Percentiles rank a stretch among this genome's conserved stretches.
These are phyloP conservation scores for Garrulus glandarius DNA, from an alignment of 2,797 vertebrate species.

Conservation along the genomic window DNA sequence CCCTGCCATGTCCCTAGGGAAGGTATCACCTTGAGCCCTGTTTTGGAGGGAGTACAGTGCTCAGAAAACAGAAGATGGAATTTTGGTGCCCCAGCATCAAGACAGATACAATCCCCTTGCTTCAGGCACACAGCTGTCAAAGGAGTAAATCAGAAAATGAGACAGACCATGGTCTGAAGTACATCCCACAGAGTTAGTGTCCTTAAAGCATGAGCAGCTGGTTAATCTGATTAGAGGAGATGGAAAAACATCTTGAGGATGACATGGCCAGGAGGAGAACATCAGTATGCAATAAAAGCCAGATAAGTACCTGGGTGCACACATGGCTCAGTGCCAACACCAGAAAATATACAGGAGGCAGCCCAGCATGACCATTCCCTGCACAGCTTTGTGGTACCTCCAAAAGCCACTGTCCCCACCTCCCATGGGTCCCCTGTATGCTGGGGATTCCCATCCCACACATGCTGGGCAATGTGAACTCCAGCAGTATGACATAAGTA, in stretches of 20 bases:
- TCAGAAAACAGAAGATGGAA: not conserved
- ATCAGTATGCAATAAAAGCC: not conserved
- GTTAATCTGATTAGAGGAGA: constrained; percentile 37
- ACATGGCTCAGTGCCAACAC: fast-evolving
- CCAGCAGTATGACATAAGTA: not conserved
- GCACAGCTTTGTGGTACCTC: not conserved
- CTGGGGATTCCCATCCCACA: not conserved
- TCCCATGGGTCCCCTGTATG: fast-evolving
- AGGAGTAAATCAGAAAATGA: not conserved
- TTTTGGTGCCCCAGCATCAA: not conserved
- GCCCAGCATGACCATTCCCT: not conserved
- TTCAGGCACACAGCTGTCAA: not conserved
- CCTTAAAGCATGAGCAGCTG: constrained; percentile 8
- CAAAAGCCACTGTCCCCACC: not conserved
- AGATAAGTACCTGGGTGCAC: not conserved
- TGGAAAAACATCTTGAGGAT: constrained; percentile 28
- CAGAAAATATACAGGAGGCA: not conserved
- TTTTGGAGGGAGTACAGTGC: not conserved
- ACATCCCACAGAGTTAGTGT: not conserved
- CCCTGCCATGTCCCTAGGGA: not conserved
- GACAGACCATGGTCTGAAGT: not conserved
- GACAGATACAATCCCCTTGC: not conserved
- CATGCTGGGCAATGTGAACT: not conserved
- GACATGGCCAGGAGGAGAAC: not conserved
- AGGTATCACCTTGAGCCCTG: not conserved